Base-by-base conservation (phyloP, 2,797 vertebrate genomes). In the Podargus strigoides region DNA sequence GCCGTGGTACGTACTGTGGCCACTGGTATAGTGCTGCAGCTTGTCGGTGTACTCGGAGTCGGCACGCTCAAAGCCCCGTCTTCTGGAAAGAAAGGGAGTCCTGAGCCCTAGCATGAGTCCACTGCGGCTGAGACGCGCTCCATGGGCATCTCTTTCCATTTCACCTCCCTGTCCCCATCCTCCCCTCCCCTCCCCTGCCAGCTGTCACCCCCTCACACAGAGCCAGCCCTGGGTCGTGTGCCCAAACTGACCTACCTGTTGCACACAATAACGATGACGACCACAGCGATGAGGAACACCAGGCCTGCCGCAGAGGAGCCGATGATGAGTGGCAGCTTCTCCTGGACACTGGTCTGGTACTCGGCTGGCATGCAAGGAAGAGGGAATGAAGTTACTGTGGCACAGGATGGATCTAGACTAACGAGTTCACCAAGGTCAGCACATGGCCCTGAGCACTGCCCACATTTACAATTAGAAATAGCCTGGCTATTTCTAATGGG, bases 21-120 rank as follows among this genome's bases (percentile, higher is more conserved):
- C 99, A 2, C 99, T 99, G 97, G 99, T 99, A 95, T 99, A 99
- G 93, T 99, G 99, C 92, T 99, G 99, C 30, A 99, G 98, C 97
- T 99, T 99, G 97, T 99, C 99, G 1, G 99, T 99, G 97, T 99
- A 99, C 88, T 99, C 99, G 0, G 99, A 99, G 75, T 99, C 99
- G 0, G 99, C 97, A 32, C 99, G 98, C 72, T 99, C 99, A 67
- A 98, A 98, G 89, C 98, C 98, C 95, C 98, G 98, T 97, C 98
- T 99, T 98, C 98, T 98, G 89, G 95, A 98, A 96, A 98, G 98
- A 99, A 94, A 96, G 91, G 26, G 84, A 98, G 96, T 96, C 80
- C 95, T 97, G 93, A 96, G 95, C 93, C 95, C 94, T 41, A 68
- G 63, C 91, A 80, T 9, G 4, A 17, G 84, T 79, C 41, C 6